Evolutionary conservation across 2,797 vertebrate genomes (phyloP).

Genomic region (Tragelaphus eurycerus): DNA sequence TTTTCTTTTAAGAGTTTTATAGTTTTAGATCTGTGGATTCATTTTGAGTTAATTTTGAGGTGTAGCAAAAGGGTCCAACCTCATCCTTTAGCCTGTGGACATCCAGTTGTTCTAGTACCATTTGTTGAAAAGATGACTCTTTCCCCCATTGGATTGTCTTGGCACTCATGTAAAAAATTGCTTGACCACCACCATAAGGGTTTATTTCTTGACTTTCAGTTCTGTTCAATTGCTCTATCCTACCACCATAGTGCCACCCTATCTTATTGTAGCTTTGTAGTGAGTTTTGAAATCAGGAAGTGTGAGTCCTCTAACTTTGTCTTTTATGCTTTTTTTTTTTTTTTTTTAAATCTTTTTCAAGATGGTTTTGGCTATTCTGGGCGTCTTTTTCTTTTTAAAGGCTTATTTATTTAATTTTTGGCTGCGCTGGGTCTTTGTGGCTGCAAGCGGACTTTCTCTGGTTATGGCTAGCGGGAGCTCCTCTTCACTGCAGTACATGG

Average conservation of each 20-base stretch:
- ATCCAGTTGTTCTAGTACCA: background rate
- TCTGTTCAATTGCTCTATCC: background rate
- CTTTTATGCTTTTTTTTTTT: background rate
- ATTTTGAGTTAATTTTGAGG: background rate
- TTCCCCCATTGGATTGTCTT: background rate
- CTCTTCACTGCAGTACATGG: background rate
- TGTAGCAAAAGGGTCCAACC: background rate
- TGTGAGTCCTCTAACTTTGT: background rate
- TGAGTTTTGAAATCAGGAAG: background rate
- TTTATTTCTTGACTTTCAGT: background rate
- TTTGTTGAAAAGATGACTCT: background rate
- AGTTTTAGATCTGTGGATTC: too few species aligned
- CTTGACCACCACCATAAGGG: background rate
- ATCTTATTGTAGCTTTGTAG: background rate
- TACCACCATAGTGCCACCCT: background rate
- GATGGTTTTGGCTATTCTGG: background rate
- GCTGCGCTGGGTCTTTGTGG: background rate
- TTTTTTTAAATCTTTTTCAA: background rate
- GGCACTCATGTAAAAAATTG: background rate
- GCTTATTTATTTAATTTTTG: background rate
- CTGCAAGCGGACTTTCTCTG: background rate
- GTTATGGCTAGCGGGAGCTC: accelerated
- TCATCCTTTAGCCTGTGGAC: background rate
- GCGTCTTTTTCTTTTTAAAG: background rate
- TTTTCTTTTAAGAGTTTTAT: too few species aligned